Conservation (phyloP, 2,797 vertebrate species). For the Emydoidea blandingii region DNA sequence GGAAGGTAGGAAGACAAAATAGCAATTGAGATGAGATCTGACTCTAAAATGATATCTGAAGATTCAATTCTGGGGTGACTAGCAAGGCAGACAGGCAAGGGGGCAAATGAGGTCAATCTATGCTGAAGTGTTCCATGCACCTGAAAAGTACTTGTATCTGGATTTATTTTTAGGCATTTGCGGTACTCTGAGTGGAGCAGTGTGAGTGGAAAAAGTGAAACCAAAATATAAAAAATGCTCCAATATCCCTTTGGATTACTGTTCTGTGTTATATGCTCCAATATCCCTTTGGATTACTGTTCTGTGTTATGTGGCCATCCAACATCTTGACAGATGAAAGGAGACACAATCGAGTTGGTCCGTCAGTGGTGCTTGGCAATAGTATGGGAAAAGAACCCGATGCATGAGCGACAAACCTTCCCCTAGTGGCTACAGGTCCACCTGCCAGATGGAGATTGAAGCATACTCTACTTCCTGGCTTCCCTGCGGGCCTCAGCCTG, state of each 20-base stretch:
- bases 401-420: too few relatives aligned
- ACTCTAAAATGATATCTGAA: slow-evolving; percentile 14
- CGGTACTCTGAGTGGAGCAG: not conserved
- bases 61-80: slow-evolving; percentile 58
- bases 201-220: not conserved
- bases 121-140: slow-evolving; percentile 42
- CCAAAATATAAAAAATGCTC: not conserved
- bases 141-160: slow-evolving; percentile 24
- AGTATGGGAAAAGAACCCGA: too few relatives aligned
- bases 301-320: too few relatives aligned
- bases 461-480: too few relatives aligned
- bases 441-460: too few relatives aligned
- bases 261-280: not conserved
- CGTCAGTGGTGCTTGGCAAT: too few relatives aligned
- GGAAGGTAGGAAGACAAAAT: slow-evolving; percentile 57
- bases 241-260: not conserved
- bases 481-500: too few relatives aligned
- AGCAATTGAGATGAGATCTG: slow-evolving; percentile 37
- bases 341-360: too few relatives aligned
- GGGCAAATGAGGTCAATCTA: slow-evolving; percentile 9
- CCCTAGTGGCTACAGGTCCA: too few relatives aligned
- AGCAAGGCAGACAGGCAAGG: slow-evolving; percentile 43
- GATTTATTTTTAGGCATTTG: slow-evolving; percentile 38
- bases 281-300: too few relatives aligned
- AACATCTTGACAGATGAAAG: not conserved